A percentile compares a stretch with the other conserved stretches of the same genome.
Conservation (phyloP, 2,888 invertebrate genomes). For the Cerastis rubricosa region DNA sequence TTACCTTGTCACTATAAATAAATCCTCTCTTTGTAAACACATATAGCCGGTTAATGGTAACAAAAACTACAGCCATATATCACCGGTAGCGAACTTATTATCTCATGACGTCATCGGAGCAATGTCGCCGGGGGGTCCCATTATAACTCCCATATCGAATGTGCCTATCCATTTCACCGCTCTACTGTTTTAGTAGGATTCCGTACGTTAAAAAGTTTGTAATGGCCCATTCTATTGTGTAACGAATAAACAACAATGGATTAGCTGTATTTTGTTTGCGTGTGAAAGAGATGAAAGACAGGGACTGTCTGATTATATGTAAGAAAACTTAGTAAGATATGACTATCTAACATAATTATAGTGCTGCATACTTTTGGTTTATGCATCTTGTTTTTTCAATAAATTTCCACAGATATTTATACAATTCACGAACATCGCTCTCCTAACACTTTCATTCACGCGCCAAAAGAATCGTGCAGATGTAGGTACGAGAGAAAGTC, state of each 20-base stretch:
- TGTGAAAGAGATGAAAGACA: background rate
- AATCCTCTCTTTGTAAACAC: conserved; percentile 19
- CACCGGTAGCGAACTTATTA: conserved; percentile 53
- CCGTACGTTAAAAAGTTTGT: conserved; percentile 38
- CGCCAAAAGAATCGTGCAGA: background rate
- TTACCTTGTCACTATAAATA: conserved; percentile 12
- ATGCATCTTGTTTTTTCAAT: background rate
- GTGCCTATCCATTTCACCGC: conserved; percentile 48
- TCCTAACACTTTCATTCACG: background rate
- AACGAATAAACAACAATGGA: conserved; percentile 6
- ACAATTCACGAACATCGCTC: background rate
- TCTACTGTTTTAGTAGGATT: conserved; percentile 49
- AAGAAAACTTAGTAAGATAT: too few species aligned
- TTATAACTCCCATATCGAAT: conserved; percentile 59
- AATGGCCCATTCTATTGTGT: conserved; percentile 10
- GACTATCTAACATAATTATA: too few species aligned
- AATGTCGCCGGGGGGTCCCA: conserved; percentile 50
- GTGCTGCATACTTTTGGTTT: background rate
- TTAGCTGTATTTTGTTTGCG: background rate
- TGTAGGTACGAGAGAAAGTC: background rate
- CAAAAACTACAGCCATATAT: conserved; percentile 53
- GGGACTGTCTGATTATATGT: background rate
- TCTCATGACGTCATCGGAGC: conserved; percentile 58
- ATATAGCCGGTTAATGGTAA: conserved; percentile 19
- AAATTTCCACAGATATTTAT: background rate